Conservation (phyloP, 2,888 invertebrate species). For the Ectemnius continuus region DNA sequence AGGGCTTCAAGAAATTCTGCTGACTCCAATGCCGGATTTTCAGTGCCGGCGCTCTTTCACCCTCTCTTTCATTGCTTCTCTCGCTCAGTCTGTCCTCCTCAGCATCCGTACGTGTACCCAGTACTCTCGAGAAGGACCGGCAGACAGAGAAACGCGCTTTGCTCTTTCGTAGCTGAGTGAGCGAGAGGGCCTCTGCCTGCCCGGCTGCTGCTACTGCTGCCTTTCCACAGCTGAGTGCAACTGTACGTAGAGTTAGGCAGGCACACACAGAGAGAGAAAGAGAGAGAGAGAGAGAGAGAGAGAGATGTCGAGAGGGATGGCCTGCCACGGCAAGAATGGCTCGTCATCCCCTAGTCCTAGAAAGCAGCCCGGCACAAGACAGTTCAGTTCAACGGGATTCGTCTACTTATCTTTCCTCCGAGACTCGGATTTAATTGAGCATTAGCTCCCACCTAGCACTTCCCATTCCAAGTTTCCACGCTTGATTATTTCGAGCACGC, state of each 20-base stretch:
- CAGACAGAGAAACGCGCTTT: too few species aligned
- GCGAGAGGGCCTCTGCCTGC: neutral
- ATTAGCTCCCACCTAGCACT: neutral
- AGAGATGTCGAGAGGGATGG: slow-evolving; percentile 1
- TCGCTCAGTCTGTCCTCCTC: neutral
- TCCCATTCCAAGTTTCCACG: neutral
- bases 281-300: too few species aligned
- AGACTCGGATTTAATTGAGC: slow-evolving; percentile 45
- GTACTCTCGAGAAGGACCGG: too few species aligned
- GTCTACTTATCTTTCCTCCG: slow-evolving; percentile 31
- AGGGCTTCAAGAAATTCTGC: slow-evolving; percentile 48
- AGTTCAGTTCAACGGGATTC: slow-evolving; percentile 40
- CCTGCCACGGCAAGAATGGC: slow-evolving; percentile 5
- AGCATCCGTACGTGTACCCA: slow-evolving; percentile 8
- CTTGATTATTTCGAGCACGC: too few species aligned
- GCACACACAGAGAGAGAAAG: neutral
- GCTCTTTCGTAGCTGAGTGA: neutral
- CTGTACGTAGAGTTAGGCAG: neutral
- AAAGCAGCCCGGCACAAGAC: slow-evolving; percentile 20
- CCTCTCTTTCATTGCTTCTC: too few species aligned
- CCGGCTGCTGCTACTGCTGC: slow-evolving; percentile 1
- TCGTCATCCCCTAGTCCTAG: slow-evolving; percentile 20
- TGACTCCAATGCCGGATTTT: slow-evolving; percentile 43
- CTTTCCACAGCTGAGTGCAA: neutral
- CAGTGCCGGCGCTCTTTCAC: slow-evolving; percentile 11